Conservation (phyloP, 2,113 vertebrate genomes). For the Hemiscyllium ocellatum region DNA sequence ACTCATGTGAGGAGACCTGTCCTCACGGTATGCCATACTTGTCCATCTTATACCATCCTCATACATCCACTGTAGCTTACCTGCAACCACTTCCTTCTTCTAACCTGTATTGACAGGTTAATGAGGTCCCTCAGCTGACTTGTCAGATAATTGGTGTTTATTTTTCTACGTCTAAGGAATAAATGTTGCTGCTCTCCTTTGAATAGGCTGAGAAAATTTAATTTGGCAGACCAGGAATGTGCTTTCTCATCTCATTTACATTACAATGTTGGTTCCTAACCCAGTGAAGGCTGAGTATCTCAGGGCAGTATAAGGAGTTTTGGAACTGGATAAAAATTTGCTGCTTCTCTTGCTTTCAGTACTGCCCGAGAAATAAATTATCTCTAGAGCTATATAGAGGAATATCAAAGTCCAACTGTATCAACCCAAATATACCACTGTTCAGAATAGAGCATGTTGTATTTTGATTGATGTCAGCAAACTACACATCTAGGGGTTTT, state of each 20-base stretch:
- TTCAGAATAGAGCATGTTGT: not conserved
- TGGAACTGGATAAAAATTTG: not conserved
- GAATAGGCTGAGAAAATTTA: not conserved
- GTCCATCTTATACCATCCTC: too few relatives aligned
- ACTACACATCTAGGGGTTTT: not conserved
- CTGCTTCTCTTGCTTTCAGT: not conserved
- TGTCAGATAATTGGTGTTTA: too few relatives aligned
- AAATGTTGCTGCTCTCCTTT: not conserved
- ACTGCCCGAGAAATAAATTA: not conserved
- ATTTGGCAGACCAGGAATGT: not conserved
- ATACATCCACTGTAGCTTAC: too few relatives aligned
- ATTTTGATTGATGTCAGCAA: not conserved
- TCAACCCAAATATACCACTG: not conserved
- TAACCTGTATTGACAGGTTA: too few relatives aligned
- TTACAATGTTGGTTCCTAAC: not conserved
- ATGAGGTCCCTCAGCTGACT: too few relatives aligned
- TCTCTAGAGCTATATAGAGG: not conserved
- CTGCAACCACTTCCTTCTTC: too few relatives aligned
- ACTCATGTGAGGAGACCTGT: too few relatives aligned
- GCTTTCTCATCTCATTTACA: not conserved
- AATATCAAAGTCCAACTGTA: not conserved
- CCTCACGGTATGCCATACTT: too few relatives aligned
- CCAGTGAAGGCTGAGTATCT: not conserved
- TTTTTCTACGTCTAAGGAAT: too few relatives aligned
- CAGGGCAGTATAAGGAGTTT: not conserved